Evolutionary conservation across 2,113 vertebrate genomes (phyloP).

Genomic region (Lepus europaeus): DNA sequence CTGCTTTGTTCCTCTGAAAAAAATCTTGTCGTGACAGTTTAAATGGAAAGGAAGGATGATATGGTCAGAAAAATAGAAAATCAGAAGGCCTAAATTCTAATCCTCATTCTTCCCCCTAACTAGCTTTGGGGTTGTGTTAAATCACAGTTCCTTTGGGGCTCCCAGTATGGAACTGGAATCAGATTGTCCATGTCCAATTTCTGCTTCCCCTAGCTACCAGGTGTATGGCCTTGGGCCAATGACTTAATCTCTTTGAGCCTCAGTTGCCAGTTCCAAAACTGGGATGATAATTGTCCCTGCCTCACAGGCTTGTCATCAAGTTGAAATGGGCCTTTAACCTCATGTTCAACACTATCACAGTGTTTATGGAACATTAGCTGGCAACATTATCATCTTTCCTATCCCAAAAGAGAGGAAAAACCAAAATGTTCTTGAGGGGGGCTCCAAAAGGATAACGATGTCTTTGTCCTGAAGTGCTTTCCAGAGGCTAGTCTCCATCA

Average conservation of each 20-base stretch:
- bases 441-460: not conserved
- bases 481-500: not conserved
- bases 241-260: not conserved
- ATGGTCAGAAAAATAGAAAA: not conserved
- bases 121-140: not conserved
- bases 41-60: slow-evolving; percentile 12
- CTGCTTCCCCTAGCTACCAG: not conserved
- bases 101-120: not conserved
- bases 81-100: not conserved
- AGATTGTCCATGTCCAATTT: not conserved
- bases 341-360: not conserved
- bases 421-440: not conserved
- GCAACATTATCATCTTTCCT: not conserved
- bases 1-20: slow-evolving; percentile 27
- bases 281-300: not conserved
- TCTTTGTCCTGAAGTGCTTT: not conserved
- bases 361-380: not conserved
- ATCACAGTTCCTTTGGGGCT: not conserved
- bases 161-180: not conserved
- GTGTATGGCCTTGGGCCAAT: not conserved
- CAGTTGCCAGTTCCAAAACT: not conserved
- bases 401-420: not conserved
- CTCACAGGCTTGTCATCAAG: not conserved
- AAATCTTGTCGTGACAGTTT: not conserved
- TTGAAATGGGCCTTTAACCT: not conserved